Evolutionary conservation across 2,888 invertebrate species (phyloP).

Genomic region (Eutolmus rufibarbis): DNA sequence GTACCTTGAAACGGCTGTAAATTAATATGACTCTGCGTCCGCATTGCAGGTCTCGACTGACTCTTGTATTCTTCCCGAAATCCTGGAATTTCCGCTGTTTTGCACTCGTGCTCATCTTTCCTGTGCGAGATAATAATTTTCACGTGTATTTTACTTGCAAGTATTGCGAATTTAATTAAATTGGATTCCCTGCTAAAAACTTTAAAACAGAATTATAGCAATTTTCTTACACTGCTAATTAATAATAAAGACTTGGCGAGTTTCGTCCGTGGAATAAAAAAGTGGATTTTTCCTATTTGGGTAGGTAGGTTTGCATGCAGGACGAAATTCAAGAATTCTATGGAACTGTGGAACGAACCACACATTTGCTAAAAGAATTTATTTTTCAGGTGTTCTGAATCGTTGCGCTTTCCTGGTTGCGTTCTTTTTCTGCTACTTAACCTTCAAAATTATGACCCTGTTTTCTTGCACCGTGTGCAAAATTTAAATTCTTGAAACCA

Average conservation of each 20-base stretch:
- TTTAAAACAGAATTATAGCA: background rate
- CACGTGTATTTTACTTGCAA: background rate
- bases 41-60: background rate
- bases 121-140: background rate
- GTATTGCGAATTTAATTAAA: background rate
- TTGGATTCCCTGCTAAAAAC: background rate
- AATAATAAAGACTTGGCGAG: background rate
- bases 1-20: background rate
- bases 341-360: background rate
- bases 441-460: background rate
- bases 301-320: background rate
- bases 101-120: background rate
- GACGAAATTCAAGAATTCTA: background rate
- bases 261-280: background rate
- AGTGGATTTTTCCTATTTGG: background rate
- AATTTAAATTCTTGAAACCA: background rate
- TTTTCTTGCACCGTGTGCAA: background rate
- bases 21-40: background rate
- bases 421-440: background rate
- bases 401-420: background rate
- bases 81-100: background rate
- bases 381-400: background rate
- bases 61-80: background rate
- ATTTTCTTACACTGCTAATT: background rate
- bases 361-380: too few species aligned